A percentile compares a stretch with the other conserved stretches of the same genome.
phyloP scores from a whole-genome alignment of 2,113 vertebrate species.

The Vulpes vulpes region DNA sequence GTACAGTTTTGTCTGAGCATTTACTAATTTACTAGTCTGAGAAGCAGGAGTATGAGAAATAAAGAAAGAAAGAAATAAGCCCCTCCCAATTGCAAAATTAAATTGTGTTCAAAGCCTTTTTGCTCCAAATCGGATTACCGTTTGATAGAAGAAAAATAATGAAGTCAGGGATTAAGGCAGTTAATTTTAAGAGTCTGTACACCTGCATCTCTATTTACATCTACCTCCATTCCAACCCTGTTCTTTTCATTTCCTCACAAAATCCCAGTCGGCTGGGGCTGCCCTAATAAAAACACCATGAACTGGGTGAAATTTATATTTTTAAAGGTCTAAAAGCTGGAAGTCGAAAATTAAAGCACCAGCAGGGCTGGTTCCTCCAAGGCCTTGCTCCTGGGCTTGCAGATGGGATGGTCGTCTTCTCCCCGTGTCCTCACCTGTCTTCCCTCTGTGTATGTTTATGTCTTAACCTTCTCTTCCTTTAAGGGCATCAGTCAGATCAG shows the following conservation, averaged over 20 bases:
- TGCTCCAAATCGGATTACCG: constrained; percentile 23
- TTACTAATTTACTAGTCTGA: neutral
- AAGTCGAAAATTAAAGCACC: neutral
- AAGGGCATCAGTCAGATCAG: neutral
- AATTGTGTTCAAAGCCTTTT: constrained; percentile 47
- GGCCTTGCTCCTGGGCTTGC: neutral
- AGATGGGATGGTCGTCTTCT: neutral
- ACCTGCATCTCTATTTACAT: neutral
- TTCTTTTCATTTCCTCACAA: neutral
- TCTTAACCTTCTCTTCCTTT: neutral
- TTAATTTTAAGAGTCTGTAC: constrained; percentile 32
- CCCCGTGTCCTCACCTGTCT: neutral
- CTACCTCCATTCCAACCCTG: neutral
- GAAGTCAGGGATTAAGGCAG: neutral
- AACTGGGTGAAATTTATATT: neutral
- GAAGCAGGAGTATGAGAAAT: neutral
- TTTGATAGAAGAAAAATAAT: constrained; percentile 44
- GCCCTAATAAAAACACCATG: neutral
- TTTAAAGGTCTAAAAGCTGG: neutral
- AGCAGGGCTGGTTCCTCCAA: neutral
- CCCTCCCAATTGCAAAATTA: constrained; percentile 22
- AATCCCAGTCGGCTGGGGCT: neutral
- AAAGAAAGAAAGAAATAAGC: neutral
- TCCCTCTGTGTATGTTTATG: too few relatives aligned
- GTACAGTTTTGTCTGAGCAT: constrained; percentile 22